phyloP scores from a whole-genome alignment of 2,797 vertebrate genomes.

The Spinibarbus caldwelli region DNA sequence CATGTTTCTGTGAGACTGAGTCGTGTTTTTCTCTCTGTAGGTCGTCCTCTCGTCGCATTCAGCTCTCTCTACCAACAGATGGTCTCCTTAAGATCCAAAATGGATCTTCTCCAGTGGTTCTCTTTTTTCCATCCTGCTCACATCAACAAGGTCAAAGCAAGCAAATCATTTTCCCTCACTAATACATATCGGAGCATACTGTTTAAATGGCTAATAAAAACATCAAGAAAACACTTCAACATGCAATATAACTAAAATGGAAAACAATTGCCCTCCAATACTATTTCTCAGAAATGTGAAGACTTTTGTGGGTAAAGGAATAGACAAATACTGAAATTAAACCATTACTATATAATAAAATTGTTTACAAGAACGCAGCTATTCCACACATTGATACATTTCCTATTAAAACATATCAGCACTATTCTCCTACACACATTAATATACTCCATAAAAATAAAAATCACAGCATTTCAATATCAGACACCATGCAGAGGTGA shows the following conservation, averaged over 20 bases:
- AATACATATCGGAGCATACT: not conserved
- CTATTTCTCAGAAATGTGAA: not conserved
- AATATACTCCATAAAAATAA: not conserved
- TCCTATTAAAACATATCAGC: not conserved
- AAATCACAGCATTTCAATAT: constrained; percentile 12
- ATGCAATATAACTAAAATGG: not conserved
- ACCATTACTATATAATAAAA: not conserved
- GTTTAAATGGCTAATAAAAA: not conserved
- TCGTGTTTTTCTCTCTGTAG: not conserved
- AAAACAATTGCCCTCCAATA: not conserved
- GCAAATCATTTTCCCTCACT: not conserved
- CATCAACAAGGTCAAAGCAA: constrained; percentile 26
- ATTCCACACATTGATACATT: not conserved
- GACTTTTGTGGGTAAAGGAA: not conserved
- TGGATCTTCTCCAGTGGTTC: constrained; percentile 32
- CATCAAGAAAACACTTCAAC: not conserved
- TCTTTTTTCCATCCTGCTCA: constrained; percentile 15
- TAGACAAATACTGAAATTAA: not conserved
- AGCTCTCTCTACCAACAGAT: constrained; percentile 33
- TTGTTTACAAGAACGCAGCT: not conserved
- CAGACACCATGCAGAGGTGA: not conserved
- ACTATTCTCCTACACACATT: not conserved
- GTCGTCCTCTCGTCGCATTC: not conserved
- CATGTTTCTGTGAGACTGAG: not conserved
- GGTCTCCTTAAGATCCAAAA: constrained; percentile 30